Percentiles rank a stretch among this genome's conserved stretches.
phyloP scores from a whole-genome alignment of 1,140 invertebrate species.

The Saccostrea echinata region DNA sequence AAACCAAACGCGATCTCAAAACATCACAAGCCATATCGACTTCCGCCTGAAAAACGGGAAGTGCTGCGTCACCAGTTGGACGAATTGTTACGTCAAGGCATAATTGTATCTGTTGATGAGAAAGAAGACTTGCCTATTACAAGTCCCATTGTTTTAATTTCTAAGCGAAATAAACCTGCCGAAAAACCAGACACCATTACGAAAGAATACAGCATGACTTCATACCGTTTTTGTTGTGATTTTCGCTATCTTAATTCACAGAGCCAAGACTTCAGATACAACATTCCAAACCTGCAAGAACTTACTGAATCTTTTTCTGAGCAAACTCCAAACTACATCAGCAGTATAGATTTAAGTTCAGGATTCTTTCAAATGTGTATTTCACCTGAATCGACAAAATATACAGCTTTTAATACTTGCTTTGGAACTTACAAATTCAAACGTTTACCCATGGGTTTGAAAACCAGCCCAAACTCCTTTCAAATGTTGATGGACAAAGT shows the following conservation, averaged over 20 bases:
- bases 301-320: slow-evolving; percentile 52
- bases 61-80: slow-evolving; percentile 45
- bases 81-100: slow-evolving; percentile 48
- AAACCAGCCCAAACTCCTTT: slow-evolving; percentile 48
- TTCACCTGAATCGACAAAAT: slow-evolving; percentile 48
- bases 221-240: slow-evolving; percentile 53
- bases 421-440: slow-evolving; percentile 57
- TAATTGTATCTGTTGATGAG: slow-evolving; percentile 50
- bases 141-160: slow-evolving; percentile 50
- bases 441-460: slow-evolving; percentile 54
- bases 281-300: slow-evolving; percentile 49
- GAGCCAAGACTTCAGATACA: slow-evolving; percentile 39
- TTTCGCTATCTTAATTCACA: slow-evolving; percentile 52
- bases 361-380: slow-evolving; percentile 56
- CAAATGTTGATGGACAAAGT: slow-evolving; percentile 60
- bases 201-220: slow-evolving; percentile 40
- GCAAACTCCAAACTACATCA: slow-evolving; percentile 50
- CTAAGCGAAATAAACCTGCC: slow-evolving; percentile 41
- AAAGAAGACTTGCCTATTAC: slow-evolving; percentile 51
- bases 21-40: slow-evolving; percentile 47
- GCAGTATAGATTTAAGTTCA: slow-evolving; percentile 46
- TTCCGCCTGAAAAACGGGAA: slow-evolving; percentile 49
- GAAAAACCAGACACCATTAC: neutral
- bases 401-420: slow-evolving; percentile 58
- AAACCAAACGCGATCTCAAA: slow-evolving; percentile 36